Conservation (phyloP, 2,888 invertebrate genomes). For the Entomobrya proxima region DNA sequence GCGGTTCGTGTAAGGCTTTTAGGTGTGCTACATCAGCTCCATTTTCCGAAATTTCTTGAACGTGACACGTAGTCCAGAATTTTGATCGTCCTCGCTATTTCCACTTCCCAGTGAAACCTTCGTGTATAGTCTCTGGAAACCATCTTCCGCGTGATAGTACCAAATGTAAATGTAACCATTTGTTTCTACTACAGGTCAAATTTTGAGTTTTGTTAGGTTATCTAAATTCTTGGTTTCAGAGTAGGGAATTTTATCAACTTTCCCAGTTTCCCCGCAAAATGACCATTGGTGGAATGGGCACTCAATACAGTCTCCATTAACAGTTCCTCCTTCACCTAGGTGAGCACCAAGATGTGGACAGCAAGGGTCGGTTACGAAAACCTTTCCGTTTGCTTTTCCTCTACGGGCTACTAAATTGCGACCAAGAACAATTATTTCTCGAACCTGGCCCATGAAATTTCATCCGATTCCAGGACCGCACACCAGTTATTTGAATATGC, state of each 20-base stretch:
- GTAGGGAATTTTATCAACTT: slow-evolving; percentile 86
- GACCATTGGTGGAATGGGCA: slow-evolving; percentile 94
- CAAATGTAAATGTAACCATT: slow-evolving; percentile 89
- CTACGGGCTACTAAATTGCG: slow-evolving; percentile 75
- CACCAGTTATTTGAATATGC: slow-evolving; percentile 95
- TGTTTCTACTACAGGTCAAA: slow-evolving; percentile 85
- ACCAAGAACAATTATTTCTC: no score
- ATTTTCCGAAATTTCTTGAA: slow-evolving; percentile 93
- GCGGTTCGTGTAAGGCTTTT: slow-evolving; percentile 82
- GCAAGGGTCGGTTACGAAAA: slow-evolving; percentile 87
- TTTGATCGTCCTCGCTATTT: slow-evolving; percentile 87
- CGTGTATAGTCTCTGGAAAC: slow-evolving; percentile 81
- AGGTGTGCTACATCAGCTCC: slow-evolving; percentile 91
- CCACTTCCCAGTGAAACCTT: slow-evolving; percentile 81
- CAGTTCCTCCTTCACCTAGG: slow-evolving; percentile 86
- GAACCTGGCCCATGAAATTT: no score
- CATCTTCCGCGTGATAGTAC: slow-evolving; percentile 90
- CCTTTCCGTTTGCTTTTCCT: slow-evolving; percentile 80
- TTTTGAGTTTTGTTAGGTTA: slow-evolving; percentile 82
- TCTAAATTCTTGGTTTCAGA: slow-evolving; percentile 77
- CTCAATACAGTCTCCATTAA: slow-evolving; percentile 85
- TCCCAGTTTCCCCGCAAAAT: slow-evolving; percentile 85
- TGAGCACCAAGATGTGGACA: slow-evolving; percentile 95
- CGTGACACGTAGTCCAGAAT: slow-evolving; percentile 86
- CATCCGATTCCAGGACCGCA: slow-evolving; percentile 79